Base-by-base conservation (phyloP, 2,113 vertebrate genomes). In the Panurus biarmicus region DNA sequence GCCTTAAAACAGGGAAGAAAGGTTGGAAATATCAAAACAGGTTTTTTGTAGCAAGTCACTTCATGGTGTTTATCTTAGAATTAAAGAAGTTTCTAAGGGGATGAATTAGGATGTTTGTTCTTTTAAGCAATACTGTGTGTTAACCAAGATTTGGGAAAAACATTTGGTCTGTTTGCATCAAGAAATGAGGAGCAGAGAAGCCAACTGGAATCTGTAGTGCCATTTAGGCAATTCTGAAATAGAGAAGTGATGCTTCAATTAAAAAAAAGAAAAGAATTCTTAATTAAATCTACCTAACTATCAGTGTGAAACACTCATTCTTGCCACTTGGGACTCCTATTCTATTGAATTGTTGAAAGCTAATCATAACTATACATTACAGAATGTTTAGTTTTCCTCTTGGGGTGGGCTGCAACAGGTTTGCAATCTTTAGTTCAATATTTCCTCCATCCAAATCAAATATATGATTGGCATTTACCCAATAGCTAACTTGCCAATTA, bases 341-440 rank as follows among this genome's bases (percentile, higher is more conserved):
- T 95, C 74, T 90, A 36, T 62, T 84, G 76, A 86, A 77, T 57
- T 92, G 48, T 90, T 92, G 83, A 78, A 89, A 90, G 83, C 86
- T 94, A 90, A 72, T 94, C 83, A 87, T 92, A 95, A 85, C 86
- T 87, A n/a, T 92, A 81, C 80, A 53, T 92, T 93, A 92, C 65
- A 89, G 89, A 78, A 89, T 69, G 50, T 51, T 85, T 93, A 28
- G 88, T 93, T 93, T 94, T 73, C 69, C 92, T 94, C 79, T 58
- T 66, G 92, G 72, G 85, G 62, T 40, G 14, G 35, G 1, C 1
- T 86, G 90, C 88, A 90, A 90, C 88, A 94, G 75, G 72, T 86
- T 48, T 45, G 48, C 66, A 78, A 78, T 87, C 86, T 80, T 56
- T 48, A 93, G 14, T 90, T 92, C 90, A 75, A 12, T 81, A 89